Conservation (phyloP, 1,140 invertebrate species). For the Scaptomyza hsui region DNA sequence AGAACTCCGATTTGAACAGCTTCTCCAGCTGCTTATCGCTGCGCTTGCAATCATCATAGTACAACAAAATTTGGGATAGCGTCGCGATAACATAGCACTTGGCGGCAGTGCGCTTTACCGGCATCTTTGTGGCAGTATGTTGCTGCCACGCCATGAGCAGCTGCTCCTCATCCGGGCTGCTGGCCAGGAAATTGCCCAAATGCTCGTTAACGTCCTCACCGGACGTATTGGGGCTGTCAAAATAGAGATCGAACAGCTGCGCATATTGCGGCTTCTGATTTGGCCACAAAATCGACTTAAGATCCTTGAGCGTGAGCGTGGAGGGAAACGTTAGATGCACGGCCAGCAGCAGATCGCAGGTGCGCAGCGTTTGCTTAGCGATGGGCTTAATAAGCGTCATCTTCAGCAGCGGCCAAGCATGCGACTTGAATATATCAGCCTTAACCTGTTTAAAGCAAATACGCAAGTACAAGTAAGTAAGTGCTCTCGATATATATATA, state of each 20-base stretch:
- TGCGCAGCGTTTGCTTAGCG: conserved; percentile 23
- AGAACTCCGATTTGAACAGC: conserved; percentile 11
- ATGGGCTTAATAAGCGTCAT: conserved; percentile 33
- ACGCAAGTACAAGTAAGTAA: too few species aligned
- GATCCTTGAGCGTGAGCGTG: conserved; percentile 18
- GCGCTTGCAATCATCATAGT: background rate
- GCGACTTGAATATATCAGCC: conserved; percentile 6
- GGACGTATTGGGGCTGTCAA: conserved; percentile 29
- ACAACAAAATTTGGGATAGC: conserved; percentile 16
- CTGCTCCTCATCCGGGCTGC: background rate
- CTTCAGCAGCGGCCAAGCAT: conserved; percentile 51
- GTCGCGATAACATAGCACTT: conserved; percentile 37
- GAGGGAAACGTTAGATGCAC: conserved; percentile 37
- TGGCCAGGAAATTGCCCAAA: conserved; percentile 43
- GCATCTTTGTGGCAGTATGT: conserved; percentile 21
- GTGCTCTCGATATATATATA: too few species aligned
- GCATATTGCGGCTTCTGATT: conserved; percentile 13
- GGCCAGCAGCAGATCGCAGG: conserved; percentile 44
- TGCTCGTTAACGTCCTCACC: conserved; percentile 15
- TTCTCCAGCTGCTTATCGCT: conserved; percentile 6
- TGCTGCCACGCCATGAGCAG: conserved; percentile 34
- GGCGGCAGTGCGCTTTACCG: conserved; percentile 21
- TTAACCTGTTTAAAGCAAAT: conserved; percentile 5
- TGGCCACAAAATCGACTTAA: conserved; percentile 41
- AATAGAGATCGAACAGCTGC: conserved; percentile 53